Evolutionary conservation across 2,888 invertebrate genomes (phyloP).

Genomic region (Polydrusus tereticollis): DNA sequence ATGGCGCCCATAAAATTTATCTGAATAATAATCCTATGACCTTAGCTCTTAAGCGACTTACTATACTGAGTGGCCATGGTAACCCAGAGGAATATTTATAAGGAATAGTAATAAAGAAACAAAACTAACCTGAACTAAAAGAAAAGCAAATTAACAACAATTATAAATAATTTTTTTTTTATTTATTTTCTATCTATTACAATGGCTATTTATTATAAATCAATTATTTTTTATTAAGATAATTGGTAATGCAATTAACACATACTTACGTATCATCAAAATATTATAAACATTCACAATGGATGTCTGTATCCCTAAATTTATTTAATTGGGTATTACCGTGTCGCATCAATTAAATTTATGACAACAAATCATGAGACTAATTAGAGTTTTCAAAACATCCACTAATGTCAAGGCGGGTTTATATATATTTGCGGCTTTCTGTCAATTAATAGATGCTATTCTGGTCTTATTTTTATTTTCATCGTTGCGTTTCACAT

Average conservation of each 20-base stretch:
- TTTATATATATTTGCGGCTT: constrained; percentile 46
- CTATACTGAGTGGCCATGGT: too few relatives aligned
- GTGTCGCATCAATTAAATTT: constrained; percentile 34
- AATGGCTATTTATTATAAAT: too few relatives aligned
- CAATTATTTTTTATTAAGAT: not conserved
- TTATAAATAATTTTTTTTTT: too few relatives aligned
- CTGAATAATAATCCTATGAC: too few relatives aligned
- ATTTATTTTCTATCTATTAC: too few relatives aligned
- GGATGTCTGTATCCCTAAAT: not conserved
- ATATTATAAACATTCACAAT: not conserved
- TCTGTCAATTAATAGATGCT: constrained; percentile 62
- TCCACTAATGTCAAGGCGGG: constrained; percentile 45
- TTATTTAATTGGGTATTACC: constrained; percentile 35
- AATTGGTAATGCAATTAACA: constrained; percentile 8
- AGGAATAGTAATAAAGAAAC: too few relatives aligned
- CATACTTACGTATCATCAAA: not conserved
- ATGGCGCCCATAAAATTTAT: too few relatives aligned
- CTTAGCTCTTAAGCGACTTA: too few relatives aligned
- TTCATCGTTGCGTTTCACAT: constrained; percentile 58
- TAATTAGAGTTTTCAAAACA: constrained; percentile 49
- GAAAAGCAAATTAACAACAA: too few relatives aligned
- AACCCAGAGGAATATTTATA: too few relatives aligned
- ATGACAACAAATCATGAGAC: constrained; percentile 42
- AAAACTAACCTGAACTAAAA: too few relatives aligned
- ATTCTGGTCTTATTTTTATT: constrained; percentile 61